Base-by-base conservation (phyloP, 2,888 invertebrate species). In the Galeopsomyia nigrocyanea region DNA sequence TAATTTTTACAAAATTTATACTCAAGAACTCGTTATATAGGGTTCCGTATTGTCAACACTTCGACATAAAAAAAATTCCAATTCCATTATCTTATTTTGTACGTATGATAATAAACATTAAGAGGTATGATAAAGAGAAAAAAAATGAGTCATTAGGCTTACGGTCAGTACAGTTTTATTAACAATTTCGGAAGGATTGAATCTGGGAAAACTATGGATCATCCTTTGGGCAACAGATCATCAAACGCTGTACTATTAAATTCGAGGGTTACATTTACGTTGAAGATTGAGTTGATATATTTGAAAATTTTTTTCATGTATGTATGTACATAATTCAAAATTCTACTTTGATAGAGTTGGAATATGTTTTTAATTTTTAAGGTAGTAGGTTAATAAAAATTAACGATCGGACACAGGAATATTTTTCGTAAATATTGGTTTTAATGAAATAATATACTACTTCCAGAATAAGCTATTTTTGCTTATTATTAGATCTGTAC, bases 181-280 rank as follows among this genome's bases (percentile, higher is more conserved):
- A 79, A 80, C 77, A 77, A 77, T 74, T 64, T 74, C 39, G 7
- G 39, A 39, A 10, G 10, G 39, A 10, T 26, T 26, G 5, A 39
- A 7, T 13, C 39, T 39, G 39, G 39, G 13, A 7, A 39, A 39
- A 39, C 39, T 39, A 82, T 80, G 82, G 77, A 81, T 75, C 76
- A 81, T 75, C 76, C 74, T 75, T 74, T 78, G 68, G 77, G 76
- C 76, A 82, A 79, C 49, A 65, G 75, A 65, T 73, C 79, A 74
- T 79, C 80, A 65, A 77, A 77, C 73, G 13, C 39, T 47, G 31
- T 14, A 26, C 26, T 26, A 26, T 9, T 10, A 13, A 39, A 10
- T 47, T 75, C 14, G 51, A 62, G 7, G 49, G 61, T 78, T 58
- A 16, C 7, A 39, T 10, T 39, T 7, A 10, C 10, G 10, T 39